Percentiles rank a stretch among this genome's conserved stretches.
Evolutionary conservation across 2,113 vertebrate genomes (phyloP).

Genomic region (Mustela lutreola): DNA sequence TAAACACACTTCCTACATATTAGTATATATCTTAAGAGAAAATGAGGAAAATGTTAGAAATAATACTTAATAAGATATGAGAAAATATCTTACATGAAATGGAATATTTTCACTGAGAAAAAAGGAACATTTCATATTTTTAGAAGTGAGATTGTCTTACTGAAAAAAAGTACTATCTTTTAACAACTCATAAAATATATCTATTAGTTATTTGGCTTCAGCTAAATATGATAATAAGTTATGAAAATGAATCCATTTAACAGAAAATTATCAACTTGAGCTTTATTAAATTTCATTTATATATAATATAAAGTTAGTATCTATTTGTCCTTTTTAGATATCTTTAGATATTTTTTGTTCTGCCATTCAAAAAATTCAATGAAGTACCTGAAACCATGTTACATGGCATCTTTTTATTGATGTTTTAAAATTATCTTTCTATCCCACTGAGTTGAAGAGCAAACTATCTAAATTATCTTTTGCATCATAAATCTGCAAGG

Average conservation of each 20-base stretch:
- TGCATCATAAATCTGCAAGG: background rate
- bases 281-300: background rate
- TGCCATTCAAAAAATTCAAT: slow-evolving; percentile 49
- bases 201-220: background rate
- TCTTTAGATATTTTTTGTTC: background rate
- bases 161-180: background rate
- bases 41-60: background rate
- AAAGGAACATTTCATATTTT: background rate
- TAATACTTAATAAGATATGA: background rate
- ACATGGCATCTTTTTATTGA: background rate
- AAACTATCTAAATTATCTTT: slow-evolving; percentile 52
- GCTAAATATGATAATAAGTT: background rate
- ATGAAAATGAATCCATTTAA: background rate
- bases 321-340: background rate
- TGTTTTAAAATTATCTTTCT: slow-evolving; percentile 55
- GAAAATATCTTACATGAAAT: background rate
- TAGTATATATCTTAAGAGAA: background rate
- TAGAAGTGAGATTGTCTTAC: background rate
- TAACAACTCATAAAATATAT: background rate
- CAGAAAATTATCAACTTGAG: background rate
- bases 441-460: slow-evolving; percentile 5
- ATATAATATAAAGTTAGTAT: background rate
- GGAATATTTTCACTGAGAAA: background rate
- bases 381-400: background rate
- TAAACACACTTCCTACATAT: background rate